These are phyloP conservation scores for Corythornis cristatus DNA, from an alignment of 2,113 vertebrate species.

Conservation along the genomic window DNA sequence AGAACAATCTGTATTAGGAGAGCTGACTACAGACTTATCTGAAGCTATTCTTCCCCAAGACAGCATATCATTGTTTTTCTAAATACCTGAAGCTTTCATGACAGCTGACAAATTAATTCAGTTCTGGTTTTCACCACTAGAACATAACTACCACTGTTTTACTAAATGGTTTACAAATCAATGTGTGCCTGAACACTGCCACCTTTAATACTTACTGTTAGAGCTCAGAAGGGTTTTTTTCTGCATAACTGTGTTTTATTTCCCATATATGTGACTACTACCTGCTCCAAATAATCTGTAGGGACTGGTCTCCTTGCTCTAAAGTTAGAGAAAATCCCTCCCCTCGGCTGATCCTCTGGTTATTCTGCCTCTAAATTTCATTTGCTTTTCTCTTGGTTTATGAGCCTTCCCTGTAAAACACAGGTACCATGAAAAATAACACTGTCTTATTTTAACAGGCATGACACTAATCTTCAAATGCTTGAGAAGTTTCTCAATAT, in stretches of 20 bases:
- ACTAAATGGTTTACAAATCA: not conserved
- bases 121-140: not conserved
- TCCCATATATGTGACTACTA: accelerated
- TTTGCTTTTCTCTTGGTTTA: not conserved
- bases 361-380: not conserved
- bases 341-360: not conserved
- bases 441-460: not conserved
- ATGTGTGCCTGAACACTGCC: not conserved
- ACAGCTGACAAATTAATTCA: not conserved
- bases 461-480: not conserved
- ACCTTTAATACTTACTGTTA: not conserved
- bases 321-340: not conserved
- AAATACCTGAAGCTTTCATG: not conserved
- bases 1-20: not conserved
- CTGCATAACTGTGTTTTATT: not conserved
- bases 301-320: not conserved
- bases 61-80: not conserved
- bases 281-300: not conserved
- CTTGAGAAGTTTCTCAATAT: not conserved
- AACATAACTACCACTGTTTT: not conserved
- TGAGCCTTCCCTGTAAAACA: not conserved
- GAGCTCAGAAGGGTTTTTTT: not conserved
- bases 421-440: not conserved
- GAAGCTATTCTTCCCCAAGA: not conserved
- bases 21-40: not conserved